These are phyloP conservation scores for Chelonia mydas DNA, from an alignment of 2,797 vertebrate genomes.

Conservation along the genomic window DNA sequence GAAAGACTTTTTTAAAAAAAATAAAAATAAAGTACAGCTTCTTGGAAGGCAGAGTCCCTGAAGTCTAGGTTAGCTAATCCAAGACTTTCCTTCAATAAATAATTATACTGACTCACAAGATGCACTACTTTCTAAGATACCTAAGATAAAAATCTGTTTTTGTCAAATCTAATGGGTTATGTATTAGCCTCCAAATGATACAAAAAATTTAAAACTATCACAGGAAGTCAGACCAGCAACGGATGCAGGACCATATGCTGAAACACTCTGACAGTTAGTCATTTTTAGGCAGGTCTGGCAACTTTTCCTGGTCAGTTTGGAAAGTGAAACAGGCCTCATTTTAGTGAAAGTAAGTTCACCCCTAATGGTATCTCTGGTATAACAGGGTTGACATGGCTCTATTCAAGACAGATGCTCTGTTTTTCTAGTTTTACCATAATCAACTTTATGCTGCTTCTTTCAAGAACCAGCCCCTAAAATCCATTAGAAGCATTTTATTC, in stretches of 20 bases:
- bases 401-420: conserved; percentile 50
- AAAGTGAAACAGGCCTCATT: background rate
- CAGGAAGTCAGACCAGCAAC: background rate
- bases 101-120: background rate
- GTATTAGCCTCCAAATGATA: background rate
- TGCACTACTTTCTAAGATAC: background rate
- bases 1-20: background rate
- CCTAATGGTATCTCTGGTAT: conserved; percentile 42
- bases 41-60: background rate
- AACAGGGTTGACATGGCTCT: conserved; percentile 29
- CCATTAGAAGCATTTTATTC: conserved; percentile 53
- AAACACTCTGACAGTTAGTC: conserved; percentile 22
- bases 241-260: background rate
- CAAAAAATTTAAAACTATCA: background rate
- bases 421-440: conserved; percentile 55
- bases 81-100: background rate
- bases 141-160: background rate
- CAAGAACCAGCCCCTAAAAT: conserved; percentile 63
- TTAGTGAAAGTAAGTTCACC: conserved; percentile 29
- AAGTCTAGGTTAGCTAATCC: background rate
- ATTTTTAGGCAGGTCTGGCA: conserved; percentile 21
- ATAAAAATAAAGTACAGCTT: background rate
- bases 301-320: conserved; percentile 12
- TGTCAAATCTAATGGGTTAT: background rate
- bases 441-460: conserved; percentile 41